Evolutionary conservation across 1,140 invertebrate species (phyloP).

Genomic region (Drosophila kurseongensis): DNA sequence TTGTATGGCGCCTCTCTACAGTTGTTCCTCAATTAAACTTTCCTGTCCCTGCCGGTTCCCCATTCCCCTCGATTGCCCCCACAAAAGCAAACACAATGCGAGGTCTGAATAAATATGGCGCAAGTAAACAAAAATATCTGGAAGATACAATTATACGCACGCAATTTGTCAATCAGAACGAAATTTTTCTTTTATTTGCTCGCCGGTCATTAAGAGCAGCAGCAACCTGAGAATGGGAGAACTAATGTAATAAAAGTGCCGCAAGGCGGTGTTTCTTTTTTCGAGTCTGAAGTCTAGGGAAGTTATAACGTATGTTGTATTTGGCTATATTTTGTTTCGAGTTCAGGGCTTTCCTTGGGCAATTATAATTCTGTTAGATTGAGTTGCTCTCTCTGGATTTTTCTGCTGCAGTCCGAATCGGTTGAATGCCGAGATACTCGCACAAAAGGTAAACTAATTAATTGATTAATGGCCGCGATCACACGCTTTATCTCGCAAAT

Average conservation of each 20-base stretch:
- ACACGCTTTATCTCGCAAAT: conserved; percentile 71
- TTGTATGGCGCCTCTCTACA: conserved; percentile 68
- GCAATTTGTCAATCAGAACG: conserved; percentile 84
- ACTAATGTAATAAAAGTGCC: conserved; percentile 77
- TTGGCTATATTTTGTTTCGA: conserved; percentile 41
- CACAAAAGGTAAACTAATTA: conserved; percentile 77
- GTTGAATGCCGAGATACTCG: conserved; percentile 16
- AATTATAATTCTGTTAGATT: conserved; percentile 73
- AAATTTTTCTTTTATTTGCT: conserved; percentile 84
- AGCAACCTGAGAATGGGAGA: conserved; percentile 56
- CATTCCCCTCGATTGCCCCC: conserved; percentile 8
- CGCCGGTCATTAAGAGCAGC: conserved; percentile 68
- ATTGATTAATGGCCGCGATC: conserved; percentile 77
- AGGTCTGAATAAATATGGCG: conserved; percentile 55
- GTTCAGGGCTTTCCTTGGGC: conserved; percentile 59
- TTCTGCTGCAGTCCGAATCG: conserved; percentile 17
- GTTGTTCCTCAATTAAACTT: conserved; percentile 81
- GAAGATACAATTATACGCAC: conserved; percentile 84
- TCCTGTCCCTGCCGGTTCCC: conserved; percentile 16
- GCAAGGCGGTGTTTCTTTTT: conserved; percentile 69
- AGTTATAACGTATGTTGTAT: conserved; percentile 62
- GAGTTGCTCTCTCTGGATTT: conserved; percentile 8
- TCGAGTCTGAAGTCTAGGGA: conserved; percentile 10
- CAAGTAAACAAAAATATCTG: conserved; percentile 79
- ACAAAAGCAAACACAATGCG: conserved; percentile 31